Base-by-base conservation (phyloP, 2,797 vertebrate genomes). In the Protonibea diacanthus region DNA sequence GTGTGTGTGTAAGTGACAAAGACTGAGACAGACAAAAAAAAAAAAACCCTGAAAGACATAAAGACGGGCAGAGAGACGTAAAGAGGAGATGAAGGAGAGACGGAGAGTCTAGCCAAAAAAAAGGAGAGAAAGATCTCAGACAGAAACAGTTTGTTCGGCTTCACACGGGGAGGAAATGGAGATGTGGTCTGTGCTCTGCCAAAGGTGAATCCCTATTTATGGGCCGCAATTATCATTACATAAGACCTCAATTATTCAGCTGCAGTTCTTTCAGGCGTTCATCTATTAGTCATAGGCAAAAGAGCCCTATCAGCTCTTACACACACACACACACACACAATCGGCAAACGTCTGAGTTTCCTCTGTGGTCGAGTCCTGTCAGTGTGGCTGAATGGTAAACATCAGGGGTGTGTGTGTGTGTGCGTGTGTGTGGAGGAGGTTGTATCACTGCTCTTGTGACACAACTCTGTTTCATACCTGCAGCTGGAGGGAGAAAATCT, bases 231-330 rank as follows among this genome's bases (percentile, higher is more conserved):
- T 84, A 89, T 84, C 81, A 77, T 90, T 89, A 88, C 78, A 86
- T 89, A 92, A 93, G 77, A 86, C 65, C 64, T 88, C 74, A 86
- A 86, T 90, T 86, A 89, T 93, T 92, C 78, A 89, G 73, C 83
- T 72, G 66, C 70, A 73, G 65, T 58, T 81, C 86, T 83, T 75
- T 86, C 78, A 78, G 75, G 66, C 84, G 84, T 90, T 90, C 76
- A 86, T 89, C 83, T 83, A 82, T 88, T 85, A 86, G 73, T 89
- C 82, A 89, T 47, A 76, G 44, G 51, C 71, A 71, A 79, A 84
- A 77, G 51, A 74, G 68, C 27, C 47, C 38, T 4, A 78, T 84
- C 71, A 80, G 71, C 78, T 76, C 66, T 44, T 53, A 65, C 63
- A 57, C 60, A 80, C 62, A 58, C 69, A 49, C 8, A 62, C 64